Evolutionary conservation across 1,140 invertebrate genomes (phyloP), one percentile per base, ranked within the genome.

Genomic region (Drosophila willistoni): DNA sequence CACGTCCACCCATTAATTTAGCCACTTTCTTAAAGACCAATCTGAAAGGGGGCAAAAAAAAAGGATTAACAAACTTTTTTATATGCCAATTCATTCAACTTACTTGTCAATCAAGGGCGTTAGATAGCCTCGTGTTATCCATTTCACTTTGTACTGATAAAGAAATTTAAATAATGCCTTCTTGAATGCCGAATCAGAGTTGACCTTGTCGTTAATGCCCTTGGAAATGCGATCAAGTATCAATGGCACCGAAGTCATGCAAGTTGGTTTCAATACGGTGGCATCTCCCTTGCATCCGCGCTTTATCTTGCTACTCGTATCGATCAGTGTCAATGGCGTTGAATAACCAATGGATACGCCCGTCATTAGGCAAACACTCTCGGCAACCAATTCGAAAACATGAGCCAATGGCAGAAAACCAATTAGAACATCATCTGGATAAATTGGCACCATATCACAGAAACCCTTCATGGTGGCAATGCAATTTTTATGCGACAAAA

Each of bases 281-380:
- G 98, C 97, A 93, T 99, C 99, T 7, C 99, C 97, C 83, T 95
- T 96, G 33, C 96, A 96, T 5, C 98, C 98, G 72, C 95, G 95
- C 93, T 98, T 98, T 68, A 99, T 98, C 93, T 98, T 99, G 90
- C 96, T 98, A 51, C 98, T 98, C 4, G 97, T 96, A 92, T 99
- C 98, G 44, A 99, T 96, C 94, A 99, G 95, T 0, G 99, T 99
- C 22, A 98, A 93, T 0, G 98, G 97, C 0, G 98, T 98, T 1
- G 98, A 99, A 93, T 99, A 99, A 7, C 98, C 99, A 91, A 99
- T 98, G 4, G 96, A 94, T n/a, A 98, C 95, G 29, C 98, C 99
- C n/a, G 93, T 94, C 44, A 96, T 92, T 42, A 96, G 93, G 81
- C 95, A 96, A 12, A 96, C 94, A 77, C 94, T 95, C 85, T 97